phyloP scores from a whole-genome alignment of 2,113 vertebrate species.

The Pollachius pollachius region DNA sequence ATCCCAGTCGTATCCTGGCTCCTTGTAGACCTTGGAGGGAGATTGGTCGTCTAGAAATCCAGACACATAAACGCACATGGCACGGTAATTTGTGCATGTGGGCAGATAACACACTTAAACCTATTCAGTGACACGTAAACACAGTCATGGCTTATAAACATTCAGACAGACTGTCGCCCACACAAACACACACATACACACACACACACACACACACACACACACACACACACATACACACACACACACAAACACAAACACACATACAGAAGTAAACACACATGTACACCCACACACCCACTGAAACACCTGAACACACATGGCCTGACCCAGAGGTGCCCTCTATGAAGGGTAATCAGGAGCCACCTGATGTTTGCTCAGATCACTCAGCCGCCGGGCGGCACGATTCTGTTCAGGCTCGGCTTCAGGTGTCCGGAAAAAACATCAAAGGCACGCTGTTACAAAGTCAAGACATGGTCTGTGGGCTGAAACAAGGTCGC shows the following conservation, averaged over 20 bases:
- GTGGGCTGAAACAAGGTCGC: no score
- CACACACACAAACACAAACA: background rate
- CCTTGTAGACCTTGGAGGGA: background rate
- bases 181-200: slow-evolving; percentile 2
- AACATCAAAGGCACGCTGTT: no score
- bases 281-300: slow-evolving; percentile 15
- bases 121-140: background rate
- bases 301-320: slow-evolving; percentile 9
- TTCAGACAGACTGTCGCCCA: background rate
- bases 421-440: no score
- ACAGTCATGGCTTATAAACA: background rate
- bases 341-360: slow-evolving; percentile 40
- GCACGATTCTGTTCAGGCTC: background rate
- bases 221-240: background rate
- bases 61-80: slow-evolving; percentile 9
- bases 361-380: slow-evolving; percentile 38
- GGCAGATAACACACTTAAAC: background rate
- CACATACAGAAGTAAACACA: slow-evolving; percentile 18
- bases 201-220: slow-evolving; percentile 18
- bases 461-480: no score
- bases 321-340: slow-evolving; percentile 39
- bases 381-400: slow-evolving; percentile 28
- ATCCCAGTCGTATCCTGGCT: slow-evolving; percentile 42
- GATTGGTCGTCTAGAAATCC: slow-evolving; percentile 20
- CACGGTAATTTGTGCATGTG: background rate